Base-by-base conservation (phyloP, 2,113 vertebrate genomes). In the Microtus montanus region DNA sequence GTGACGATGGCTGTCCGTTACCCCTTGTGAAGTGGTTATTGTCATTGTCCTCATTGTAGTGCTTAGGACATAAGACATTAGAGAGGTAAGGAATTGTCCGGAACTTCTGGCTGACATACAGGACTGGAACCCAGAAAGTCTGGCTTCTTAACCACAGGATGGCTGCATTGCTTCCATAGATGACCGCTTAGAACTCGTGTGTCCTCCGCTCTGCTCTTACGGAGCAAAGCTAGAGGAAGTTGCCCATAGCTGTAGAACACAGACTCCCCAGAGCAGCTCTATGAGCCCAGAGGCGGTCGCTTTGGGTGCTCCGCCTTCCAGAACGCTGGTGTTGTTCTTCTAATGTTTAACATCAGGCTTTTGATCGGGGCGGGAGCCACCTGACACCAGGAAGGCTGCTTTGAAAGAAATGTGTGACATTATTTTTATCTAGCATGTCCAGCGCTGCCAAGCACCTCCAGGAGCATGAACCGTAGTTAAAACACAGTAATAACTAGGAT, bases 341-440 rank as follows among this genome's bases (percentile, higher is more conserved):
- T 64, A 15, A 20, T 28, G n/a, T 52, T 52, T 63, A 26, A 3
- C 79, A 83, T 15, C 35, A 38, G 79, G 35, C 28, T 54, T 30
- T 20, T 13, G 41, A 24, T 4, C 2, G 8, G 70, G 70, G 17
- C 0, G 52, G 19, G 10, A n/a, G n/a, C n/a, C n/a, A n/a, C n/a
- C 20, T 5, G n/a, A 47, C n/a, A 15, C 78, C 54, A 79, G n/a
- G 26, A 49, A 28, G 35, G 38, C 38, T 49, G 41, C n/a, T 6
- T 30, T 44, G 80, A 58, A 11, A 84, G 80, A 64, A 47, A 13
- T 12, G 9, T 47, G 3, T 33, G 3, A 1, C 2, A 13, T 7
- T 19, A 49, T 12, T 8, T 10, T 64, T 13, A 13, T 49, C 8
- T 19, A n/a, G 24, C 15, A 26, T 64, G 54, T 63, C 49, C 15